Percentiles rank a stretch among this genome's conserved stretches.
These are phyloP conservation scores for Drosophila teissieri DNA, from an alignment of 1,140 invertebrate species.

Conservation along the genomic window DNA sequence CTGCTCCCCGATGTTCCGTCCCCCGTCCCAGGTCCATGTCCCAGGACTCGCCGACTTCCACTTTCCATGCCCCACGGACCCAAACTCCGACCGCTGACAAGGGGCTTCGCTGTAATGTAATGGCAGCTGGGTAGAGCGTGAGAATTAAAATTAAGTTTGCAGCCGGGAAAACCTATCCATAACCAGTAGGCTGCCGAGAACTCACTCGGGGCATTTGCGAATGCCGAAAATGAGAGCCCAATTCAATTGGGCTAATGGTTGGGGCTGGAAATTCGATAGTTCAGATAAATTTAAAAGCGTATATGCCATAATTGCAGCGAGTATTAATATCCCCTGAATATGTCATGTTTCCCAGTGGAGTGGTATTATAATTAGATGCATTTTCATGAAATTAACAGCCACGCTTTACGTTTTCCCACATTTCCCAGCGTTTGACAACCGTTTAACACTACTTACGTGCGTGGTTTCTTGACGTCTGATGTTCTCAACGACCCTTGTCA, in stretches of 20 bases:
- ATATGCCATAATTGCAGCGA: conserved; percentile 13
- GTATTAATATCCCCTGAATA: not conserved
- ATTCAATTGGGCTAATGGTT: conserved; percentile 26
- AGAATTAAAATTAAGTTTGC: conserved; percentile 78
- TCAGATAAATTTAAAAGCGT: conserved; percentile 18
- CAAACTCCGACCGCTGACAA: conserved; percentile 57
- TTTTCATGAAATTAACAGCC: conserved; percentile 10
- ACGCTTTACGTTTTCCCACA: not conserved
- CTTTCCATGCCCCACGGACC: conserved; percentile 3
- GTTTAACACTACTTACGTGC: conserved; percentile 26
- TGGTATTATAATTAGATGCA: conserved; percentile 9
- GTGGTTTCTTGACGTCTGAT: conserved; percentile 5
- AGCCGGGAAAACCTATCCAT: conserved; percentile 32
- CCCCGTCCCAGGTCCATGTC: not conserved
- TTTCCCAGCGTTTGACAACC: not conserved
- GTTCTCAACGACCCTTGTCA: conserved; percentile 34
- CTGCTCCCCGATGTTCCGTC: not conserved
- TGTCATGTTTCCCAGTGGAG: not conserved
- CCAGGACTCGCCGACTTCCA: not conserved
- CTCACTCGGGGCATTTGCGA: conserved; percentile 17
- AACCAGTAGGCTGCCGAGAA: conserved; percentile 2
- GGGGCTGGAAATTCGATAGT: conserved; percentile 3
- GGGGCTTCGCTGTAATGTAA: conserved; percentile 59
- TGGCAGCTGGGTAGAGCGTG: conserved; percentile 64
- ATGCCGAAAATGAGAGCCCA: conserved; percentile 15